Percentiles rank a stretch among this genome's conserved stretches.
Conservation (phyloP, 2,113 vertebrate species). For the Lepus americanus region DNA sequence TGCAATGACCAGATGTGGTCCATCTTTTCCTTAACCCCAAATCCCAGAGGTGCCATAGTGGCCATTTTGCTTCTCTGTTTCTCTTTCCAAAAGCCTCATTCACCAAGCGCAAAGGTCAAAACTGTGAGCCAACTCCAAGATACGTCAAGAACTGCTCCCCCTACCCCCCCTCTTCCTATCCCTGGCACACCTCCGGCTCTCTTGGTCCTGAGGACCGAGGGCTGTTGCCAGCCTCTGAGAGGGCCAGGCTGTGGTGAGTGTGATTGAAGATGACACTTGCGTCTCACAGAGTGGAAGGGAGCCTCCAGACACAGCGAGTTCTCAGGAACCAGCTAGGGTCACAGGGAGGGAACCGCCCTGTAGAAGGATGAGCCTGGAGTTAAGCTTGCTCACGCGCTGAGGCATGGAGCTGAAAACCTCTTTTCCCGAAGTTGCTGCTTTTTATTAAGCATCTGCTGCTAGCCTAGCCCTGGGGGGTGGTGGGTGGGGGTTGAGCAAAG, state of each 20-base stretch:
- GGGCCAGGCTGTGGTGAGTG: not conserved
- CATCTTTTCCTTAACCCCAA: constrained; percentile 9
- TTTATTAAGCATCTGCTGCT: not conserved
- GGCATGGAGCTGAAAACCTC: not conserved
- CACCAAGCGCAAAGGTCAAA: constrained; percentile 35
- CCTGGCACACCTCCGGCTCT: not conserved
- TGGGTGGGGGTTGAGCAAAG: not conserved
- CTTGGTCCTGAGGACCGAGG: not conserved
- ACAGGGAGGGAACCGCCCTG: not conserved
- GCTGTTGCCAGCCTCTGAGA: not conserved
- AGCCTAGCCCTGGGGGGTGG: not conserved
- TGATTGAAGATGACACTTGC: not conserved
- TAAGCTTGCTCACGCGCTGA: not conserved
- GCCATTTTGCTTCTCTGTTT: constrained; percentile 20
- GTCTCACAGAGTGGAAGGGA: not conserved
- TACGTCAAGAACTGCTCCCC: not conserved
- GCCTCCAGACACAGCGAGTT: not conserved
- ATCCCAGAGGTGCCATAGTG: not conserved
- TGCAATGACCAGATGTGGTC: not conserved
- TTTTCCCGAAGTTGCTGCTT: too few species aligned
- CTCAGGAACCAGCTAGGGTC: not conserved
- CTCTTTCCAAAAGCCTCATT: not conserved
- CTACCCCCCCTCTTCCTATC: not conserved
- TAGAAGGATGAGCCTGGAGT: not conserved
- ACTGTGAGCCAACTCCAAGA: not conserved